Evolutionary conservation across 2,113 vertebrate genomes (phyloP).

Genomic region (Chionodraco myersi): DNA sequence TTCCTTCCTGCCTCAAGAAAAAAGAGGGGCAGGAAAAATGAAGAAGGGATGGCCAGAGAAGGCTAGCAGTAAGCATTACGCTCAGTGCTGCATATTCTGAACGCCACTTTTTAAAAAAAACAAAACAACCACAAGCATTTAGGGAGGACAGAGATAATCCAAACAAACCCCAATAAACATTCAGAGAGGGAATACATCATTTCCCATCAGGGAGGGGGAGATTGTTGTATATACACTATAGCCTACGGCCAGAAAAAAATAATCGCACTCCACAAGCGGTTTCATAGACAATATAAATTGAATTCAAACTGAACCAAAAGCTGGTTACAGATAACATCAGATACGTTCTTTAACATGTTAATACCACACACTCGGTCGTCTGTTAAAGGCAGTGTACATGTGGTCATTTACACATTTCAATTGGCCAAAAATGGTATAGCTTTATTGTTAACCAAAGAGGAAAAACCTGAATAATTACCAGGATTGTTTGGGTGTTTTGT

Average conservation of each 20-base stretch:
- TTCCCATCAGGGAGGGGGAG: slow-evolving; percentile 28
- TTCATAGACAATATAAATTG: slow-evolving; percentile 43
- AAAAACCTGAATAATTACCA: not conserved
- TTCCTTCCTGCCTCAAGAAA: slow-evolving; percentile 39
- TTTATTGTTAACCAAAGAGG: not conserved
- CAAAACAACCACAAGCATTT: slow-evolving; percentile 58
- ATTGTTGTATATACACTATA: slow-evolving; percentile 28
- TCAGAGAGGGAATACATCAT: slow-evolving; percentile 54
- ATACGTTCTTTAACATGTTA: not conserved
- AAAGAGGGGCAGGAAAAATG: slow-evolving; percentile 18
- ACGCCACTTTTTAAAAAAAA: slow-evolving; percentile 49
- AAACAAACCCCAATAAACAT: slow-evolving; percentile 60
- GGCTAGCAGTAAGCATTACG: slow-evolving; percentile 3
- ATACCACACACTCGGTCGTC: slow-evolving; percentile 7
- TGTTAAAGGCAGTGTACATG: not conserved
- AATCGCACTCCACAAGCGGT: slow-evolving; percentile 7
- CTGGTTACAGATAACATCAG: slow-evolving; percentile 11
- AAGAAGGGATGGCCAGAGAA: slow-evolving; percentile 1
- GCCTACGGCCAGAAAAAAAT: not conserved
- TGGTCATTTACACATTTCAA: not conserved
- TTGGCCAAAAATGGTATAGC: not conserved
- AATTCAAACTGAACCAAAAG: slow-evolving; percentile 32
- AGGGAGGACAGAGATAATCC: slow-evolving; percentile 69
- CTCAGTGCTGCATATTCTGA: slow-evolving; percentile 26
- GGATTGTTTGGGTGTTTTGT: slow-evolving; percentile 9